Conservation (phyloP, 2,888 invertebrate genomes). For the Platerodrilus igneus region DNA sequence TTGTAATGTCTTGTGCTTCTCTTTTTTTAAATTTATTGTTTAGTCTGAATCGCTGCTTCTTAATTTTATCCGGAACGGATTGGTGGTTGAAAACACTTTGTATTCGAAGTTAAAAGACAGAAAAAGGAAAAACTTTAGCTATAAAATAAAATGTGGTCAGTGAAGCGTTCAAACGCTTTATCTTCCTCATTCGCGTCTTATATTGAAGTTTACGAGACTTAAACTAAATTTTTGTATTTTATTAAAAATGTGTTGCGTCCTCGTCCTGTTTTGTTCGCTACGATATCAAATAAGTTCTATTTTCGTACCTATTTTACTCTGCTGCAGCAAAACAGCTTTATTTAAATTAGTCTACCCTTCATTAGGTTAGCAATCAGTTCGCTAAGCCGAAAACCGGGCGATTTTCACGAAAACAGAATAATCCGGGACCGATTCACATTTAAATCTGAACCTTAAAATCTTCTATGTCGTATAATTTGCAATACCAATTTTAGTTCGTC, state of each 20-base stretch:
- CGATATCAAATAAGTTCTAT: slow-evolving; percentile 13
- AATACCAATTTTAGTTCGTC: too few species aligned
- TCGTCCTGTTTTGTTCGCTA: slow-evolving; percentile 30
- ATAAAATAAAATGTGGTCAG: slow-evolving; percentile 41
- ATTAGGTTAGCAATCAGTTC: slow-evolving; percentile 28
- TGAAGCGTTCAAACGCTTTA: slow-evolving; percentile 43
- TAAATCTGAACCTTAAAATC: slow-evolving; percentile 18
- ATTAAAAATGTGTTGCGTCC: slow-evolving; percentile 35
- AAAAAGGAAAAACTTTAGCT: slow-evolving; percentile 36
- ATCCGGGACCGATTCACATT: slow-evolving; percentile 20
- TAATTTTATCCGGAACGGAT: slow-evolving; percentile 17
- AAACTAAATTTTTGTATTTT: slow-evolving; percentile 32
- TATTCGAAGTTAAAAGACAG: slow-evolving; percentile 24
- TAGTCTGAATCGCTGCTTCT: slow-evolving; percentile 2
- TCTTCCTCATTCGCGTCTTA: slow-evolving; percentile 33
- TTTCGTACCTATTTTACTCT: slow-evolving; percentile 17
- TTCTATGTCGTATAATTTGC: too few species aligned
- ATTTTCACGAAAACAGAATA: slow-evolving; percentile 25
- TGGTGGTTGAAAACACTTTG: slow-evolving; percentile 21
- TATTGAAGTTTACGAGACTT: slow-evolving; percentile 37
- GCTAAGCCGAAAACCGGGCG: slow-evolving; percentile 23
- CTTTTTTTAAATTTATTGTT: slow-evolving; percentile 9
- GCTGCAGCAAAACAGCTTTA: slow-evolving; percentile 23
- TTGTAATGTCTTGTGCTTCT: too few species aligned
- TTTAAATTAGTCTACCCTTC: slow-evolving; percentile 28